phyloP scores from a whole-genome alignment of 2,888 invertebrate species.

The Cenopis cana region DNA sequence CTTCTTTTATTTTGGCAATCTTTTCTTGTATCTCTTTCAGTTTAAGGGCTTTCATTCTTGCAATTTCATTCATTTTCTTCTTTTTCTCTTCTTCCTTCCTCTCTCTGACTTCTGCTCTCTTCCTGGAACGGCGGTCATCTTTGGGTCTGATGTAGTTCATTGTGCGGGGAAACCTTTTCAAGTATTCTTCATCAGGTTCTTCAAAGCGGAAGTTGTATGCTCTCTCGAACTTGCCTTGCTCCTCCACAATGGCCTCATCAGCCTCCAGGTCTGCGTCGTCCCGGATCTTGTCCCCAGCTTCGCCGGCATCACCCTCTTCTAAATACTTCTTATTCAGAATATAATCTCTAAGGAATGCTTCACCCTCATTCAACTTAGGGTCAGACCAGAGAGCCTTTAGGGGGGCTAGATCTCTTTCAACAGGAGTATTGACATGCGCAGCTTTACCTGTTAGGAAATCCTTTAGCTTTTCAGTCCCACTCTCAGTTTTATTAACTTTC shows the following conservation, averaged over 20 bases:
- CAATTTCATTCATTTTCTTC: constrained; percentile 94
- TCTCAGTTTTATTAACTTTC: constrained; percentile 43
- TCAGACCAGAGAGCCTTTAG: constrained; percentile 94
- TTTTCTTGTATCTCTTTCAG: constrained; percentile 96
- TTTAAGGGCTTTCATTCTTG: constrained; percentile 93
- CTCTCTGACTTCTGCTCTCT: constrained; percentile 90
- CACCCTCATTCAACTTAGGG: constrained; percentile 92
- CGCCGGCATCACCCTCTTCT: constrained; percentile 83
- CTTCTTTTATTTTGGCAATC: constrained; percentile 92
- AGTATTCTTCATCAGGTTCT: constrained; percentile 96
- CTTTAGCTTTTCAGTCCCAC: constrained; percentile 67
- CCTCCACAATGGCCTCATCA: constrained; percentile 91
- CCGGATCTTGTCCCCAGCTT: constrained; percentile 67
- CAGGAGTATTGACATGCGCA: constrained; percentile 84
- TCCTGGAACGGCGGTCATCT: constrained; percentile 91
- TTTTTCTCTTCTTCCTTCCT: constrained; percentile 92
- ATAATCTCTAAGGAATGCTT: constrained; percentile 96
- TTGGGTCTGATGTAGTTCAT: constrained; percentile 93
- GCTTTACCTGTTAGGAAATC: constrained; percentile 93
- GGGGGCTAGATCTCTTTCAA: constrained; percentile 88
- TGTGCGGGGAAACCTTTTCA: constrained; percentile 96
- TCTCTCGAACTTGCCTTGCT: constrained; percentile 95
- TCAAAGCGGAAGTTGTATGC: constrained; percentile 99
- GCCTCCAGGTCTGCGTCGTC: constrained; percentile 83
- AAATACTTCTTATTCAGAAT: constrained; percentile 91